Conservation (phyloP, 1,140 invertebrate genomes). For the Drosophila navojoa region DNA sequence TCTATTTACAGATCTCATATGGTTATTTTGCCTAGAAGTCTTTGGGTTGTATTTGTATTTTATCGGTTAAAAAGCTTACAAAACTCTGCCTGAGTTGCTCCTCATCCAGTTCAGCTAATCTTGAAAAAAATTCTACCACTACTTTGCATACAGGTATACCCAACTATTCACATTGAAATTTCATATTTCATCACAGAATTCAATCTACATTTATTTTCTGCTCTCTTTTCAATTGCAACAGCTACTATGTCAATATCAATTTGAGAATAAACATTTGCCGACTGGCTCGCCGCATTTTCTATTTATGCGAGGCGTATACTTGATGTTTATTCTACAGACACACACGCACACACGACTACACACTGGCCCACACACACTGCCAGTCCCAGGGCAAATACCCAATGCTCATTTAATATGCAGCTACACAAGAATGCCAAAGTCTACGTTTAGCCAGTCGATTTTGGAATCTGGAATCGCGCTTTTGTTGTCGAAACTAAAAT, state of each 20-base stretch:
- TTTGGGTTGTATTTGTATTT: too few species aligned
- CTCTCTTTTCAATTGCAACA: too few species aligned
- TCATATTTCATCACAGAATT: not conserved
- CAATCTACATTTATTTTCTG: not conserved
- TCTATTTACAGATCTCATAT: too few species aligned
- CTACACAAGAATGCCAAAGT: constrained; percentile 15
- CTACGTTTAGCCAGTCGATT: not conserved
- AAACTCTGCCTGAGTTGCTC: too few species aligned
- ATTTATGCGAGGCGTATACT: not conserved
- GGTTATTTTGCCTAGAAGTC: too few species aligned
- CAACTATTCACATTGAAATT: not conserved
- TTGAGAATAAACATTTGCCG: not conserved
- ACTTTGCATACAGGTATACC: too few species aligned
- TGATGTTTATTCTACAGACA: not conserved
- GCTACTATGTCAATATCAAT: too few species aligned
- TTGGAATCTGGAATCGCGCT: constrained; percentile 2
- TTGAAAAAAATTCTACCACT: too few species aligned
- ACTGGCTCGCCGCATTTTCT: not conserved
- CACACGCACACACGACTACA: not conserved
- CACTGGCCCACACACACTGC: too few species aligned
- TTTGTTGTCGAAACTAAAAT: constrained; percentile 9
- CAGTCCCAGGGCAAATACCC: not conserved
- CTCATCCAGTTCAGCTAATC: too few species aligned
- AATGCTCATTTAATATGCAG: constrained; percentile 11
- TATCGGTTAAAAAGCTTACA: too few species aligned